Base-by-base conservation (phyloP, 2,888 invertebrate genomes). In the Cordilura impudica region DNA sequence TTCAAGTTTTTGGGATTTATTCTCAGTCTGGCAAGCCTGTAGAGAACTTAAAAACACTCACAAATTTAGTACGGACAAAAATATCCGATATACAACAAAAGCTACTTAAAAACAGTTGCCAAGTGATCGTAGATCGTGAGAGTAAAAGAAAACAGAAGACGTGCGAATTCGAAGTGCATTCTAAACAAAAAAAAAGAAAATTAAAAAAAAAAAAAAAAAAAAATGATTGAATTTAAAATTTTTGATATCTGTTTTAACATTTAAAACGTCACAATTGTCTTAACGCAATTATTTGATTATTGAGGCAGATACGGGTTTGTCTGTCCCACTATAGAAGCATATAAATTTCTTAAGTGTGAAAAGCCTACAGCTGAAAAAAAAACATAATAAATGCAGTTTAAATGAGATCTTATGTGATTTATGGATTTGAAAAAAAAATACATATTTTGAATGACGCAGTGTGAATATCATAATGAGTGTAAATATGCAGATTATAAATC, bases 291-390 rank as follows among this genome's bases (percentile, higher is more conserved):
- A 19, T 58, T 53, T 39, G 47, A 60, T 31, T 71, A 67, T 75
- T 79, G 75, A 71, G 74, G 71, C 74, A 79, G 71, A 79, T 71
- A 75, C 79, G 75, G 79, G 79, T 75, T 72, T 51, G 63, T 58
- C 51, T 69, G 69, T 70, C 26, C 2, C 1, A 49, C 16, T n/a
- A 35, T 12, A 49, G 26, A 14, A 54, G 29, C 43, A 43, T 16
- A 23, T 2, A 16, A 10, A 45, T 5, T 26, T 35, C 7, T 21
- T 18, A 16, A 47, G 14, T 47, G 49, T 7, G n/a, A 51, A 51
- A 60, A 58, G 23, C 35, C 35, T 35, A 39, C 53, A 31, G 29
- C 16, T 29, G 4, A 58, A 23, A 10, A 47, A 54, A 47, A 4
- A 43, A n/a, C n/a, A 39, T 39, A 39, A 4, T n/a, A 39, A 39